Evolutionary conservation across 2,888 invertebrate genomes (phyloP).

Genomic region (Chydorus sphaericus): DNA sequence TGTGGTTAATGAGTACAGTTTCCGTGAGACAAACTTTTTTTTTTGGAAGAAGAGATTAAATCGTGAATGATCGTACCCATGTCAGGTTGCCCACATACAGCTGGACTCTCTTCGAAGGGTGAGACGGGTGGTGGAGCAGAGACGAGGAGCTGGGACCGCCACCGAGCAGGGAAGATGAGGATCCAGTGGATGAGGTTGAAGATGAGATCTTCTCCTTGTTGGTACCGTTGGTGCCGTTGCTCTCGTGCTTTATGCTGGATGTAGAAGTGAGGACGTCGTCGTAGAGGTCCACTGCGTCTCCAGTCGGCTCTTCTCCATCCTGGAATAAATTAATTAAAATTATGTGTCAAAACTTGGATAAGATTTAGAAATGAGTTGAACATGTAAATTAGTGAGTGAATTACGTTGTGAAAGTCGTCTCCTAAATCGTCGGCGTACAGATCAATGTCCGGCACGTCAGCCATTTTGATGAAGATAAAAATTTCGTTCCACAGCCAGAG

Average conservation of each 20-base stretch:
- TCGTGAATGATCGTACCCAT: conserved; percentile 59
- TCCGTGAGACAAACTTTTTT: too few relatives aligned
- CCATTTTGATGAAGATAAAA: conserved; percentile 33
- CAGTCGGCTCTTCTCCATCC: conserved; percentile 70
- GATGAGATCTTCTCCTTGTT: conserved; percentile 2
- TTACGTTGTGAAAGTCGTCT: conserved; percentile 75
- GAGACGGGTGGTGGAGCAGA: conserved; percentile 30
- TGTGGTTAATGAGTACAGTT: too few relatives aligned
- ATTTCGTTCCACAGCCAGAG: background rate
- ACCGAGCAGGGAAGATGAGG: background rate
- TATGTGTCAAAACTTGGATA: conserved; percentile 20
- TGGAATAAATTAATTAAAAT: conserved; percentile 27
- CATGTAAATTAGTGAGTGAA: background rate
- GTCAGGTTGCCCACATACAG: conserved; percentile 96
- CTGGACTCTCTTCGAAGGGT: conserved; percentile 64
- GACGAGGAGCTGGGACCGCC: background rate
- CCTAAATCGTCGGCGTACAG: conserved; percentile 93
- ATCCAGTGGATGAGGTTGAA: background rate
- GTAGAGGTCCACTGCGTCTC: conserved; percentile 81
- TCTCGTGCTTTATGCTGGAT: conserved; percentile 27
- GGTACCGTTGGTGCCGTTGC: too few relatives aligned
- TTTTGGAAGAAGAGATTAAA: too few relatives aligned
- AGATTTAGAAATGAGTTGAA: background rate
- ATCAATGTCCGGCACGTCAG: conserved; percentile 92
- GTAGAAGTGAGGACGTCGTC: conserved; percentile 86